These are phyloP conservation scores for Burhinus oedicnemus DNA, from an alignment of 2,113 vertebrate species.

Conservation along the genomic window DNA sequence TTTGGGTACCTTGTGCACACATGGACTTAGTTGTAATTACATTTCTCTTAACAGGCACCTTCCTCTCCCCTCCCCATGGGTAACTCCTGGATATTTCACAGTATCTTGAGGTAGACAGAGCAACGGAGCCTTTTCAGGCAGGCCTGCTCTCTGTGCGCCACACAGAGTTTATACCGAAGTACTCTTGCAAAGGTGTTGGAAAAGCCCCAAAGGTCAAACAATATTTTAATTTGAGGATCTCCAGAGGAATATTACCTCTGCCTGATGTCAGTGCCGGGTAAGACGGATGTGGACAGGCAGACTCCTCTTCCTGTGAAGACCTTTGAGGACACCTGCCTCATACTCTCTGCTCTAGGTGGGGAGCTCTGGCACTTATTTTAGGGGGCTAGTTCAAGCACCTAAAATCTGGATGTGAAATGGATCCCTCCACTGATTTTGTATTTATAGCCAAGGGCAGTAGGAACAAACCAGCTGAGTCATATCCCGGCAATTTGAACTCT, in stretches of 20 bases:
- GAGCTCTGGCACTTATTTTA: not conserved
- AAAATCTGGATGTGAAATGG: not conserved
- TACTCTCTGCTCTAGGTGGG: not conserved
- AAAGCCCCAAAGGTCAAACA: not conserved
- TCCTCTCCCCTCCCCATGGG: not conserved
- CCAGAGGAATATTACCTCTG: not conserved
- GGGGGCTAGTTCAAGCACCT: not conserved
- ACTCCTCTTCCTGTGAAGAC: not conserved
- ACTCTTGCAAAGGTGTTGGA: not conserved
- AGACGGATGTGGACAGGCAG: accelerated
- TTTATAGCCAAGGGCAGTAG: not conserved
- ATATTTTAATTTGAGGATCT: not conserved
- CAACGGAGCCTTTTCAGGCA: not conserved
- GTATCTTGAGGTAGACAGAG: not conserved
- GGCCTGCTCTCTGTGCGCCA: not conserved
- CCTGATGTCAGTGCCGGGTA: not conserved
- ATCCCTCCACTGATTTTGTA: not conserved
- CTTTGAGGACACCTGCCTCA: not conserved
- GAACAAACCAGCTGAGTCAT: not conserved
- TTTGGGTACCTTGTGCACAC: not conserved
- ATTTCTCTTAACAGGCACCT: not conserved
- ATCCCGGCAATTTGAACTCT: not conserved
- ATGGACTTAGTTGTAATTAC: not conserved
- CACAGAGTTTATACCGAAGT: not conserved
- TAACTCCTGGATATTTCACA: not conserved